These are phyloP conservation scores for Myotis findleyi DNA, from an alignment of 2,797 vertebrate species.

Conservation along the genomic window DNA sequence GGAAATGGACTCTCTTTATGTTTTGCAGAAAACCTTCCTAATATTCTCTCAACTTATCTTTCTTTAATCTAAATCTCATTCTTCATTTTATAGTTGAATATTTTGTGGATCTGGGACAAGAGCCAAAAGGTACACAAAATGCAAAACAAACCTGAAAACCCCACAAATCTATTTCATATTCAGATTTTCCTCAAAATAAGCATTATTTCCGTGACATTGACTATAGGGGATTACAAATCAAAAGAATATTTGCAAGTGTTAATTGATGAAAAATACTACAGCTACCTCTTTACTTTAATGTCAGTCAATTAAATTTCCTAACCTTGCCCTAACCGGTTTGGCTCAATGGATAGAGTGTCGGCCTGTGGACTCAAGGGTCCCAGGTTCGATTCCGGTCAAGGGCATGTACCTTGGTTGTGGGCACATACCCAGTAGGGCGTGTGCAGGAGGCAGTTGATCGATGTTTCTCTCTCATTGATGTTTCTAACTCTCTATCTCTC, in stretches of 20 bases:
- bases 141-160: not conserved
- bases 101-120: not conserved
- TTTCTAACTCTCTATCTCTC: too few relatives aligned
- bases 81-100: not conserved
- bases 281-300: not conserved
- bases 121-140: not conserved
- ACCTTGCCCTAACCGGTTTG: too few relatives aligned
- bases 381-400: too few relatives aligned
- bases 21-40: not conserved
- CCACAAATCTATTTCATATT: conserved; percentile 29
- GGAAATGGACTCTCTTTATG: not conserved
- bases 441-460: too few relatives aligned
- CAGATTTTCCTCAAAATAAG: conserved; percentile 46
- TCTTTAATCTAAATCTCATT: not conserved
- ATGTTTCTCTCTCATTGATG: too few relatives aligned
- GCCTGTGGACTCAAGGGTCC: too few relatives aligned
- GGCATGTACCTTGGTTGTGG: too few relatives aligned
- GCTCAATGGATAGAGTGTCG: too few relatives aligned
- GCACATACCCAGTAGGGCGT: too few relatives aligned
- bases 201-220: conserved; percentile 48
- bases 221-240: not conserved
- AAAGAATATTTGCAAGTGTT: conserved; percentile 26
- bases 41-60: not conserved
- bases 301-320: not conserved
- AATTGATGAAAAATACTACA: conserved; percentile 12